Percentiles rank a stretch among this genome's conserved stretches.
These are phyloP conservation scores for Penaeus indicus DNA, from an alignment of 1,140 invertebrate species.

Conservation along the genomic window DNA sequence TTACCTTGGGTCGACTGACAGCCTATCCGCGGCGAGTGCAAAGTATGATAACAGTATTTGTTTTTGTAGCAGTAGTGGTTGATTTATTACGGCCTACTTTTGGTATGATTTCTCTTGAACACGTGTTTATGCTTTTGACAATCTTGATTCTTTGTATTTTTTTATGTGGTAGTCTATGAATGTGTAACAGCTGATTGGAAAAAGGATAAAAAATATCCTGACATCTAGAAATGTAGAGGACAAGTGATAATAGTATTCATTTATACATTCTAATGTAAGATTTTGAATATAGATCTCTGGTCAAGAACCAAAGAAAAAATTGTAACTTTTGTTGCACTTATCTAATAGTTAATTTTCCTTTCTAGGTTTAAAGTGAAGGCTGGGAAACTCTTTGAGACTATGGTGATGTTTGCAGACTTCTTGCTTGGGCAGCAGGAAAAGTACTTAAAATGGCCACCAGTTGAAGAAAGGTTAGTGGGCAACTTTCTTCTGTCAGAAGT, in stretches of 20 bases:
- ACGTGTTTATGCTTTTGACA: too few species aligned
- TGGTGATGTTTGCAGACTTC: constrained; percentile 33
- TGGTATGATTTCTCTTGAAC: background rate
- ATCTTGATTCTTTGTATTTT: too few species aligned
- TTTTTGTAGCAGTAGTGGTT: background rate
- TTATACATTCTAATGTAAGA: too few species aligned
- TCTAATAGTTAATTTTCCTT: too few species aligned
- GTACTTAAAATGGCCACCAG: constrained; percentile 28
- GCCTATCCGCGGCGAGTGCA: background rate
- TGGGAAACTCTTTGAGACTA: background rate
- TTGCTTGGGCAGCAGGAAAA: background rate
- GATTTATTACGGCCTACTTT: background rate
- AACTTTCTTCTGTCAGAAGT: background rate
- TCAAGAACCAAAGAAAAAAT: too few species aligned
- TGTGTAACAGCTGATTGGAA: too few species aligned
- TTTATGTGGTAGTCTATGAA: too few species aligned
- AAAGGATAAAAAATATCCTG: too few species aligned
- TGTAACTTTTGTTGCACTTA: too few species aligned
- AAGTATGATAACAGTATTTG: background rate
- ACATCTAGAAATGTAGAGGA: too few species aligned
- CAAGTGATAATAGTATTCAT: too few species aligned
- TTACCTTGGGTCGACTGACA: constrained; percentile 33
- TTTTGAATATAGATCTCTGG: too few species aligned
- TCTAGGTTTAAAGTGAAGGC: constrained; percentile 18
- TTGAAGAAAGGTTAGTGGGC: constrained; percentile 29